Evolutionary conservation across 2,797 vertebrate species (phyloP), one percentile per base, ranked within the genome.

Genomic region (Natrix natrix): DNA sequence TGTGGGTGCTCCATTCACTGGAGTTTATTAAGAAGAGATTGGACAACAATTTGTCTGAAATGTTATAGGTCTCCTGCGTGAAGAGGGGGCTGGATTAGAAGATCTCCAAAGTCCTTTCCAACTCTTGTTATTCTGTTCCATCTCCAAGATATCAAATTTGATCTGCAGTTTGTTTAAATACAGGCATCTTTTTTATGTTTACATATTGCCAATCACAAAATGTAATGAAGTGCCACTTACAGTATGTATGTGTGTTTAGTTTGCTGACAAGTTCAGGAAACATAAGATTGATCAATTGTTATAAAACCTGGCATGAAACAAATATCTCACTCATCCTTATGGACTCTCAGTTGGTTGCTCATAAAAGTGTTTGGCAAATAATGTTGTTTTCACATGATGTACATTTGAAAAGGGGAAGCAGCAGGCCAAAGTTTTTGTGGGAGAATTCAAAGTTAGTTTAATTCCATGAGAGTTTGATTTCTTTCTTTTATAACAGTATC

Each of bases 401-500:
- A 63, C 87, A 92, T 89, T 88, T 48, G 1, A 0, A 0, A 0
- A 0, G 26, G 26, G 87, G 8, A 92, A 83, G 0, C 2, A 20
- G 12, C 10, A 5, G 52, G 93, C 93, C 93, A 91, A 89, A 88
- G 86, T 83, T 94, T 24, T 13, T 6, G 16, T 74, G 55, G 10
- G 87, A 89, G 32, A 14, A 63, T 92, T 91, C 92, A 95, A 96
- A 93, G 61, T 93, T 89, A 90, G 93, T 94, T 93, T 93, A 83
- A 3, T 69, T 94, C 10, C 90, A 66, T 59, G n/a, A 37, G 13
- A 90, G 59, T 13, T 74, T 87, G 22, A 0, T 1, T 0, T n/a
- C 26, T 63, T 24, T 56, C 2, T 90, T 93, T 93, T 92, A 60
- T 91, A 90, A 92, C 89, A 88, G 92, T 94, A 91, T 94, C 90